Percentiles rank a stretch among this genome's conserved stretches.
These are phyloP conservation scores for Drosophila pseudotalamancana DNA, from an alignment of 2,888 invertebrate genomes.

Conservation along the genomic window DNA sequence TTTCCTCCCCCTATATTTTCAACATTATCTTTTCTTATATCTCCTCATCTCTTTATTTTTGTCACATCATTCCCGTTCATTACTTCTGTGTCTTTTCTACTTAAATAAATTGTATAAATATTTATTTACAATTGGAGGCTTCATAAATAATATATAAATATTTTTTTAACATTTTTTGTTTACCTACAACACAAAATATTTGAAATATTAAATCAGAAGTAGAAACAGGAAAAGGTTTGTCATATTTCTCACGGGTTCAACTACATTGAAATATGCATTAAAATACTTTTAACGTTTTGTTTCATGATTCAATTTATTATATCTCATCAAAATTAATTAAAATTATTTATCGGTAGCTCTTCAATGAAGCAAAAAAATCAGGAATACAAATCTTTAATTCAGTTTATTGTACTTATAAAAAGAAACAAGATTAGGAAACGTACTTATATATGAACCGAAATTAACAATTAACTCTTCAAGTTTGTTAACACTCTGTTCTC, in stretches of 20 bases:
- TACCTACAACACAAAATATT: too few relatives aligned
- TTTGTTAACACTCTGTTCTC: too few relatives aligned
- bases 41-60: too few relatives aligned
- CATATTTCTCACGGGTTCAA: background rate
- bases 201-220: background rate
- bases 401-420: constrained; percentile 11
- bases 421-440: constrained; percentile 5
- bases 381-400: constrained; percentile 17
- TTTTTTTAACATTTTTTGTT: background rate
- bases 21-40: too few relatives aligned
- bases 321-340: constrained; percentile 1
- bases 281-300: background rate
- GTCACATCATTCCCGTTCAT: too few relatives aligned
- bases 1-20: too few relatives aligned
- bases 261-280: background rate
- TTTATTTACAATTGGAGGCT: too few relatives aligned
- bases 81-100: too few relatives aligned
- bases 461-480: too few relatives aligned
- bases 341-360: background rate
- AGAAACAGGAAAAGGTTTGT: background rate
- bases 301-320: background rate
- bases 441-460: background rate
- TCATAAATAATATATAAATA: too few relatives aligned
- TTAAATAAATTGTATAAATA: too few relatives aligned
- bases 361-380: constrained; percentile 9